Base-by-base conservation (phyloP, 2,797 vertebrate species). In the Leptodactylus fallax region DNA sequence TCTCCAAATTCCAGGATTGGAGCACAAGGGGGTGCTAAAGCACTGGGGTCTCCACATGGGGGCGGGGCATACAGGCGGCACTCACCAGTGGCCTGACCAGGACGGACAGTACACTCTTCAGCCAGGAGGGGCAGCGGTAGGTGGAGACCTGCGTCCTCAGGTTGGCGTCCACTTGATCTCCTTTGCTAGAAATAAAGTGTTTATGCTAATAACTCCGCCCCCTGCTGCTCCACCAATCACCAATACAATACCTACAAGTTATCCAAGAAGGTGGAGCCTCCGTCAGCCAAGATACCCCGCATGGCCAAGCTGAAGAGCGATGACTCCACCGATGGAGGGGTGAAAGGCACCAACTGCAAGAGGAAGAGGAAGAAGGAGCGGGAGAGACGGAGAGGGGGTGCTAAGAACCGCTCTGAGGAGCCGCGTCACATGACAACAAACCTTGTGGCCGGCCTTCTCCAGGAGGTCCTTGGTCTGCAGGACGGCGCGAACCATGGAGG, bases 381-480 rank as follows among this genome's bases (percentile, higher is more conserved):
- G 23, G 6, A 13, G 16, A 3, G 12, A 6, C 13, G 4, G 4
- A 60, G 10, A 12, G 5, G n/a, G 6, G 4, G 11, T 7, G 7
- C 21, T 12, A 9, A 21, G 5, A 4, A 53, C 51, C 23, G 25
- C 23, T 2, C 36, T 7, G 17, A 19, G 0, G 19, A 19, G 19
- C 13, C 2, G 27, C 2, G 51, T 19, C 27, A 14, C 27, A 45
- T 3, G 51, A 8, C 25, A 21, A 60, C 90, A 3, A 95, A 99
- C 98, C 91, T 94, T 97, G 93, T 99, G 98, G 0, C 98, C 98
- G 0, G 97, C 97, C 23, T 93, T 92, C 92, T 98, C 96, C 47
- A 99, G 77, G 56, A 97, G 93, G 83, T 92, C 90, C 92, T 96
- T 98, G 1, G 94, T 96, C 92, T 99, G 96, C 69, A 94, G 87